A percentile compares a stretch with the other conserved stretches of the same genome.
Conservation (phyloP, 2,888 invertebrate species). For the Trichopria drosophilae region DNA sequence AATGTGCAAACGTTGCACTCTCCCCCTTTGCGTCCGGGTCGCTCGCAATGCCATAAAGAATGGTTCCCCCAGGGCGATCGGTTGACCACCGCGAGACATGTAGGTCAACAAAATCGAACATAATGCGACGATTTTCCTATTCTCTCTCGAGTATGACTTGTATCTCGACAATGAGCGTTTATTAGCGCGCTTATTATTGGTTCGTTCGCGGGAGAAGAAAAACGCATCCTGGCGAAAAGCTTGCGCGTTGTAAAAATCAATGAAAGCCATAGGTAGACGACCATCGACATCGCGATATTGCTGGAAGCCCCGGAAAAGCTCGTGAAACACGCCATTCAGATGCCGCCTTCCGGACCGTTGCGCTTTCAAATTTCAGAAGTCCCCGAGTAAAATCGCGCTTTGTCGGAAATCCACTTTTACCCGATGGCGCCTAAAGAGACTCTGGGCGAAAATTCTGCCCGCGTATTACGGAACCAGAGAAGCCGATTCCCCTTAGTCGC, state of each 20-base stretch:
- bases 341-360: slow-evolving; percentile 42
- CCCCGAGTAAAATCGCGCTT: slow-evolving; percentile 13
- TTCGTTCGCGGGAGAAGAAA: neutral
- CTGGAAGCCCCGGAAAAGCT: too few relatives aligned
- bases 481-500: slow-evolving; percentile 15
- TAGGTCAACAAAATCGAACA: too few relatives aligned
- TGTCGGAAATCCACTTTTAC: slow-evolving; percentile 21
- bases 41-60: too few relatives aligned
- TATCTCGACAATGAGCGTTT: too few relatives aligned
- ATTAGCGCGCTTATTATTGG: slow-evolving; percentile 26
- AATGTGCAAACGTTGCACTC: too few relatives aligned
- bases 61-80: too few relatives aligned
- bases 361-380: slow-evolving; percentile 40
- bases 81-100: too few relatives aligned
- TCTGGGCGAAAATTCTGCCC: slow-evolving; percentile 12
- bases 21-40: too few relatives aligned
- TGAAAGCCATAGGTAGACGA: slow-evolving; percentile 7
- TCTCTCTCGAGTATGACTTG: too few relatives aligned
- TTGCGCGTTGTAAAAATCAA: slow-evolving; percentile 17
- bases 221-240: slow-evolving; percentile 8
- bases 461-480: too few relatives aligned
- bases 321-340: slow-evolving; percentile 36
- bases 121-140: too few relatives aligned
- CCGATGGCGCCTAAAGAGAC: neutral
- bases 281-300: neutral